phyloP scores from a whole-genome alignment of 2,113 vertebrate species.

The Notarius lentiginosus region DNA sequence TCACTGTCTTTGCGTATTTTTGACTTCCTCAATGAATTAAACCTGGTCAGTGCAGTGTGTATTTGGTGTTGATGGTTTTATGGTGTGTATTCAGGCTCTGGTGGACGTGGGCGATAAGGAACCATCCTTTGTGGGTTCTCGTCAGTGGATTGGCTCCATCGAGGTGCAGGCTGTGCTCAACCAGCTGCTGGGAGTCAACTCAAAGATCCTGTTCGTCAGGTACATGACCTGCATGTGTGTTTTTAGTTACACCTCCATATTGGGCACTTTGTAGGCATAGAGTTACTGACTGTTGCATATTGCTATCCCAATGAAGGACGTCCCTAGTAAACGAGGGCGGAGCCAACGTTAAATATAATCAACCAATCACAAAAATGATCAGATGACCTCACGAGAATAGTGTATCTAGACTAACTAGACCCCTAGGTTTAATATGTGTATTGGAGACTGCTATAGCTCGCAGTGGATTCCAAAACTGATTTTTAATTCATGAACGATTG shows the following conservation, averaged over 20 bases:
- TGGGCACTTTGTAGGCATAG: background rate
- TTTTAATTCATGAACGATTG: background rate
- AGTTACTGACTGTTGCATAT: background rate
- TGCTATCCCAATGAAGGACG: background rate
- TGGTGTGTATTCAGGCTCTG: slow-evolving; percentile 76
- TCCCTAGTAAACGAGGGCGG: background rate
- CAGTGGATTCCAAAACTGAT: background rate
- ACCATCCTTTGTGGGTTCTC: slow-evolving; percentile 83
- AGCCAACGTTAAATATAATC: background rate
- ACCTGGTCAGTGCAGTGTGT: background rate
- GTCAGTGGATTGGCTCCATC: slow-evolving; percentile 95
- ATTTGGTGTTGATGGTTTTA: background rate
- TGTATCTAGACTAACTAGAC: background rate
- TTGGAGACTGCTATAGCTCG: background rate
- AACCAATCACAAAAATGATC: background rate
- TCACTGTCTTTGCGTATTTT: background rate
- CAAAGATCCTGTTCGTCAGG: slow-evolving; percentile 95
- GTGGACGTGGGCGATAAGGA: slow-evolving; percentile 91
- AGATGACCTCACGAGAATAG: background rate
- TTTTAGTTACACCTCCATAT: background rate
- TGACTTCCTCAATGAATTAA: background rate
- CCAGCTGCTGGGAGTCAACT: slow-evolving; percentile 86
- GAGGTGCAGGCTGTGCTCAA: slow-evolving; percentile 90
- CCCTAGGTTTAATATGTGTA: background rate
- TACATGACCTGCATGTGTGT: slow-evolving; percentile 49